Evolutionary conservation across 2,888 invertebrate genomes (phyloP).

Genomic region (Sarcophaga subvicina): DNA sequence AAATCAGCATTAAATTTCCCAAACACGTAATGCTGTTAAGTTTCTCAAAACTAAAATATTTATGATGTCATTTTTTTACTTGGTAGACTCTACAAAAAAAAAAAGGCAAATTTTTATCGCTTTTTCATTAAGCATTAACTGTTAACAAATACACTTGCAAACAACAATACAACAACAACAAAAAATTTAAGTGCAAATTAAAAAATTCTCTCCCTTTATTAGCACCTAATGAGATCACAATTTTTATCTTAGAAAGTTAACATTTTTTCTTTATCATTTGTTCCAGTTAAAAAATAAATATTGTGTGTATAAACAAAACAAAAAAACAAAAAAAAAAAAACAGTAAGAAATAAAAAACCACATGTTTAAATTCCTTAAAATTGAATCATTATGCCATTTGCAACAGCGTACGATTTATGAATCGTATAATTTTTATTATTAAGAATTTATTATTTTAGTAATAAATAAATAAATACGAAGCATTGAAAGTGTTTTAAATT

Average conservation of each 20-base stretch:
- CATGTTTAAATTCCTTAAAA: constrained; percentile 8
- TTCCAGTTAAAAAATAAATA: not conserved
- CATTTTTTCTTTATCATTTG: constrained; percentile 15
- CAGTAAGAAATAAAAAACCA: not conserved
- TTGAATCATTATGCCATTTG: constrained; percentile 15
- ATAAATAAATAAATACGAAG: not conserved
- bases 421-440: not conserved
- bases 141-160: constrained; percentile 13
- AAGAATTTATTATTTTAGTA: not conserved
- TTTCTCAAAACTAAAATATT: not conserved
- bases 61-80: constrained; percentile 51
- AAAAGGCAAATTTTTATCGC: constrained; percentile 43
- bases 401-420: not conserved
- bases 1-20: not conserved
- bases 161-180: not conserved
- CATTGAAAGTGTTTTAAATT: constrained; percentile 5
- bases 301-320: no score
- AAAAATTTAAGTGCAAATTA: constrained; percentile 12
- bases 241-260: constrained; percentile 26
- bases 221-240: constrained; percentile 39
- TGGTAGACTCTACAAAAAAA: not conserved
- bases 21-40: not conserved
- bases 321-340: not conserved
- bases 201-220: constrained; percentile 5
- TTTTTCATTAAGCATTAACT: constrained; percentile 38